These are phyloP conservation scores for Monopterus albus DNA, from an alignment of 2,113 vertebrate genomes.

Conservation along the genomic window DNA sequence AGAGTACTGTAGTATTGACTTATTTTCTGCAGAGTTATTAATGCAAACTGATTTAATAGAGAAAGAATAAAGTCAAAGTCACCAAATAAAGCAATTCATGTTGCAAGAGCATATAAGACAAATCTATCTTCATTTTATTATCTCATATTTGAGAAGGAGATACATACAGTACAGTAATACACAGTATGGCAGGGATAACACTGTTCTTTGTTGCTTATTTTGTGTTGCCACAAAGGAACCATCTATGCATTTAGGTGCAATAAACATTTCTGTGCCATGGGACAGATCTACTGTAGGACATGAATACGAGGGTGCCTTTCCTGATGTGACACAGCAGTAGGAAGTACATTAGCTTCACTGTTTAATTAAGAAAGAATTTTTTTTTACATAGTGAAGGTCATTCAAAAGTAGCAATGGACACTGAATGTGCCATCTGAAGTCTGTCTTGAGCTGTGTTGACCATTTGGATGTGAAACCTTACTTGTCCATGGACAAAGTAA, in stretches of 20 bases:
- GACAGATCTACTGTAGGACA: conserved; percentile 47
- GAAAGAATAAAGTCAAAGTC: conserved; percentile 35
- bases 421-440: conserved; percentile 61
- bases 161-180: not conserved
- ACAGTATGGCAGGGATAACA: conserved; percentile 14
- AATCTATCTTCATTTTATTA: conserved; percentile 34
- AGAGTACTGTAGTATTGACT: conserved; percentile 54
- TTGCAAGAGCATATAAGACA: conserved; percentile 26
- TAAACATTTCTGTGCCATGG: conserved; percentile 32
- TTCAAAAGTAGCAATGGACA: conserved; percentile 54
- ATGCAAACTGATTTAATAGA: conserved; percentile 32
- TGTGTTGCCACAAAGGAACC: conserved; percentile 37
- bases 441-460: conserved; percentile 52
- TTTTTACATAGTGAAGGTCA: conserved; percentile 27
- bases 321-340: conserved; percentile 54
- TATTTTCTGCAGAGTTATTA: conserved; percentile 54
- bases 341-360: conserved; percentile 20
- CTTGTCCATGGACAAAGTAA: conserved; percentile 23
- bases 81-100: conserved; percentile 24
- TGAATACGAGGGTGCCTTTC: conserved; percentile 71
- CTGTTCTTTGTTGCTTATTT: conserved; percentile 38
- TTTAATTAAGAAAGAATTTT: conserved; percentile 25
- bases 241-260: conserved; percentile 68
- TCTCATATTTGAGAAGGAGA: conserved; percentile 12
- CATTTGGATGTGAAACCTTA: conserved; percentile 67